A percentile compares a stretch with the other conserved stretches of the same genome.
phyloP scores from a whole-genome alignment of 92 coral and sea anemone genomes.

The Porites evermanni region DNA sequence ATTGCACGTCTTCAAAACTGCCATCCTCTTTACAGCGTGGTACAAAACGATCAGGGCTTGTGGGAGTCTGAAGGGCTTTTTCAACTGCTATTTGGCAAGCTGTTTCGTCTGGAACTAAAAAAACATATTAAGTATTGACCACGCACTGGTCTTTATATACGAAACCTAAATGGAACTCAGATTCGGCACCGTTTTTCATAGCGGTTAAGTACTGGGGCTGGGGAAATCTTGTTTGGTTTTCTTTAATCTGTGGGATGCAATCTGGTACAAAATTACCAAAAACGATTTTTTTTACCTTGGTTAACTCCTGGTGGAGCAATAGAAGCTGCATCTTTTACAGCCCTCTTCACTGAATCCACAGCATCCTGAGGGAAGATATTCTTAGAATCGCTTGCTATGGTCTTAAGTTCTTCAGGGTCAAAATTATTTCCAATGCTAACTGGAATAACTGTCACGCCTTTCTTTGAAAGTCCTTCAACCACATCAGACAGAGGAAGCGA shows the following conservation, averaged over 20 bases:
- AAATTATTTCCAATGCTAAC: slow-evolving; percentile 52
- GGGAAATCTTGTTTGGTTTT: too few relatives aligned
- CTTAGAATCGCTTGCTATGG: slow-evolving; percentile 39
- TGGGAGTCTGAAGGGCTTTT: slow-evolving; percentile 59
- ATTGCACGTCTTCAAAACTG: slow-evolving; percentile 78
- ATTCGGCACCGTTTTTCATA: too few relatives aligned
- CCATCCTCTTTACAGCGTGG: slow-evolving; percentile 86
- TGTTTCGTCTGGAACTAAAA: slow-evolving; percentile 19
- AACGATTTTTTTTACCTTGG: slow-evolving; percentile 37
- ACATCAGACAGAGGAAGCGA: slow-evolving; percentile 35
- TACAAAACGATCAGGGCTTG: slow-evolving; percentile 58
- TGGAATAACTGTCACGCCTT: slow-evolving; percentile 48
- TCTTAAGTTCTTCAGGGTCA: slow-evolving; percentile 41
- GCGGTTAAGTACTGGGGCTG: too few relatives aligned
- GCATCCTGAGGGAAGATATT: slow-evolving; percentile 38
- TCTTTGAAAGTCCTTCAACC: slow-evolving; percentile 13
- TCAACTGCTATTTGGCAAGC: slow-evolving; percentile 71
- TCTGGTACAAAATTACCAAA: background rate
- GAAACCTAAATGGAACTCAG: too few relatives aligned
- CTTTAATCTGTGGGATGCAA: background rate
- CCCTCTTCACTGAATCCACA: slow-evolving; percentile 27
- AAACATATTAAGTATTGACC: too few relatives aligned
- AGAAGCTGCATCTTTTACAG: slow-evolving; percentile 46
- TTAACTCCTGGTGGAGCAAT: background rate
- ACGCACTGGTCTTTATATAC: too few relatives aligned